phyloP scores from a whole-genome alignment of 2,113 vertebrate species.

The Terrapene triunguis region DNA sequence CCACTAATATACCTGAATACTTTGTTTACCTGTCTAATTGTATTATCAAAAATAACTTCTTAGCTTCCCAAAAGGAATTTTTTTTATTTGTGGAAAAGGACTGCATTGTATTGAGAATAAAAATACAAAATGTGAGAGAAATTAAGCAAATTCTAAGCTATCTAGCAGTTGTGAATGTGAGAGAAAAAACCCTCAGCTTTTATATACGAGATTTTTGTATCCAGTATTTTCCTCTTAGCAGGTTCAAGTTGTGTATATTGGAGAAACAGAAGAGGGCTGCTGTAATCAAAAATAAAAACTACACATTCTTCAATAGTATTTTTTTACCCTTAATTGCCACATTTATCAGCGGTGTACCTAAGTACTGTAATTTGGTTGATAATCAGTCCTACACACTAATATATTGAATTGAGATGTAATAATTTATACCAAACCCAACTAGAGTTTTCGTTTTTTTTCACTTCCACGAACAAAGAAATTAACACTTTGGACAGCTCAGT shows the following conservation, averaged over 20 bases:
- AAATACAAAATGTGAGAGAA: not conserved
- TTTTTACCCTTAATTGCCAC: conserved; percentile 18
- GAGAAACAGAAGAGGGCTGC: not conserved
- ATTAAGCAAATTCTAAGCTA: not conserved
- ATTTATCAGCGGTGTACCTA: not conserved
- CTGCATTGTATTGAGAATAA: not conserved
- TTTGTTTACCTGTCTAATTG: not conserved
- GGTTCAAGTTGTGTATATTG: not conserved
- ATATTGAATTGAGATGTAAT: conserved; percentile 26
- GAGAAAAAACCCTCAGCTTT: rapidly evolving
- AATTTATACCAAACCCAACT: not conserved
- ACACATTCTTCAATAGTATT: not conserved
- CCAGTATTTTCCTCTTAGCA: not conserved
- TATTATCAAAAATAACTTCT: not conserved
- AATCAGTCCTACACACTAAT: not conserved
- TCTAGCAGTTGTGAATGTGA: not conserved
- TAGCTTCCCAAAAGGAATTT: not conserved
- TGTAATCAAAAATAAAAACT: not conserved
- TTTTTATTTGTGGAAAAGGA: not conserved
- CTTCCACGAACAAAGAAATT: conserved; percentile 32
- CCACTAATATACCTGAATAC: not conserved
- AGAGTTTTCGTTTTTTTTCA: not conserved
- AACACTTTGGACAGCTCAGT: conserved; percentile 27
- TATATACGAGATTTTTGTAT: not conserved
- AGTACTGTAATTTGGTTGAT: conserved; percentile 1